Conservation (phyloP, 2,888 invertebrate genomes). For the Tribolium freemani region DNA sequence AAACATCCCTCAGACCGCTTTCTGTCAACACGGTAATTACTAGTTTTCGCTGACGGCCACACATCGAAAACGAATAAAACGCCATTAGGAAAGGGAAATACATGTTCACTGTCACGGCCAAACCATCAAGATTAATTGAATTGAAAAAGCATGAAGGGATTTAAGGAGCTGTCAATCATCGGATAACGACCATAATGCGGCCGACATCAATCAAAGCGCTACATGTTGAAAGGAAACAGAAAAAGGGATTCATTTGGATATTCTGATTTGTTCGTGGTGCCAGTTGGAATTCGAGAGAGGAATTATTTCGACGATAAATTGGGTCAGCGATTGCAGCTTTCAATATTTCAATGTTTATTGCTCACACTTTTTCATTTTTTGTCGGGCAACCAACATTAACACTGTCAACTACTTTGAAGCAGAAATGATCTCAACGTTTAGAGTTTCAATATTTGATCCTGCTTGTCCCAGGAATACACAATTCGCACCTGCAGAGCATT, state of each 20-base stretch:
- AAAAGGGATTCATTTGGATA: constrained; percentile 4
- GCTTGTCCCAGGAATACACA: background rate
- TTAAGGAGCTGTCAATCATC: constrained; percentile 44
- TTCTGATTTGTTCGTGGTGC: background rate
- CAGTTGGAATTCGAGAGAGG: background rate
- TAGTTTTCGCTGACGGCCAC: constrained; percentile 18
- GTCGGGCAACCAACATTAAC: background rate
- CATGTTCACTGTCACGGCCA: constrained; percentile 39
- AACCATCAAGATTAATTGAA: constrained; percentile 45
- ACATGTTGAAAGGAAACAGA: constrained; percentile 8
- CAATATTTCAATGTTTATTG: background rate
- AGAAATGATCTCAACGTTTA: background rate
- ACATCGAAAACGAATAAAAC: constrained; percentile 31
- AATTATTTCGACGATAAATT: constrained; percentile 8
- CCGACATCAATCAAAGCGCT: constrained; percentile 40
- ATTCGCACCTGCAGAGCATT: background rate
- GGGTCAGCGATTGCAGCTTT: background rate
- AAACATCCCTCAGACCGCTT: background rate
- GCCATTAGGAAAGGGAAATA: constrained; percentile 17
- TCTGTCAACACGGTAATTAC: constrained; percentile 24
- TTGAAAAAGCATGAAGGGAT: constrained; percentile 39
- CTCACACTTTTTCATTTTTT: too few species aligned
- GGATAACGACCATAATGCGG: constrained; percentile 37
- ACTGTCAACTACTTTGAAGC: background rate
- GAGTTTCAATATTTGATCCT: background rate